Evolutionary conservation across 1,140 invertebrate genomes (phyloP), one percentile per base, ranked within the genome.

Genomic region (Bombyx mandarina): DNA sequence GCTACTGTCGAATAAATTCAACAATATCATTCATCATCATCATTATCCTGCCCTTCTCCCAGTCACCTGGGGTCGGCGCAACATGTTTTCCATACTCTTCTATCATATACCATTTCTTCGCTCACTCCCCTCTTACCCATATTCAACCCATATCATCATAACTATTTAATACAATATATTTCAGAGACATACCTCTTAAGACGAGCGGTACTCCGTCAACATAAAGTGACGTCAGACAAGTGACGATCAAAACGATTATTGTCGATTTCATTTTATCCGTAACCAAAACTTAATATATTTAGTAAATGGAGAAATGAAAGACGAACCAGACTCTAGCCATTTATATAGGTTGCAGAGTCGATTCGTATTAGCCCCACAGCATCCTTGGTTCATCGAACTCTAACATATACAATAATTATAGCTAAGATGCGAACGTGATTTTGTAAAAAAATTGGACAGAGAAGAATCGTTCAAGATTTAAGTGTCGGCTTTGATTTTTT

Each of bases 311-410:
- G 53, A 54, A 54, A 54, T 54, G 53, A 54, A 44, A 22, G 44
- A 12, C 45, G 43, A 18, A 22, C 12, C 9, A 45, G 22, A 54
- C 43, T 43, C 26, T 54, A 46, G 22, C 53, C 44, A 57, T 58
- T 62, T 62, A 62, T 62, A 62, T 62, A 62, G 53, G 49, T 58
- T 47, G 58, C 56, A 58, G 58, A 44, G 44, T 44, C 45, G 43
- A 45, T 54, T 45, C 44, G 43, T 54, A 22, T 45, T 45, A 54
- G 48, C 12, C 48, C 12, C 48, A n/a, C 12, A n/a, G 22, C n/a
- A 8, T 54, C 52, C 45, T 12, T 18, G 18, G 50, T 6, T 54
- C 53, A 54, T 45, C 43, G 53, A 45, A 54, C 53, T 44, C 12
- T 45, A 54, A 45, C 12, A 18, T 18, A 18, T 18, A 18, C 12